Base-by-base conservation (phyloP, 2,888 invertebrate species). In the Gerris lacustris region DNA sequence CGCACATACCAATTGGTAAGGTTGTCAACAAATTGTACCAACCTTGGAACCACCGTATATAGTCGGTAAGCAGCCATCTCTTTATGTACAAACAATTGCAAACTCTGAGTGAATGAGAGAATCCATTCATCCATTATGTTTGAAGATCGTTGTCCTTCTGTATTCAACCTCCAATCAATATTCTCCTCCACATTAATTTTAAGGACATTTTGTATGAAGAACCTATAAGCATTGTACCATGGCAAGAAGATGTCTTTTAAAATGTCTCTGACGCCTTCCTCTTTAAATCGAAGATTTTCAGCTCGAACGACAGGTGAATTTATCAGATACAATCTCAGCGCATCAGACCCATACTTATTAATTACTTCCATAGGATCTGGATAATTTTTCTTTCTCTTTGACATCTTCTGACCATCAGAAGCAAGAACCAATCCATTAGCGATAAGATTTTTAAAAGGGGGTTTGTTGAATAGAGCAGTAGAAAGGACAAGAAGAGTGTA, bases 361-460 rank as follows among this genome's bases (percentile, higher is more conserved):
- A 95, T 89, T 17, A 97, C 80, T 77, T 92, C 89, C 82, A 95
- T 83, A 0, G 99, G 98, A 83, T 99, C 97, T 0, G 99, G 99
- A 81, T 96, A 99, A 80, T 99, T 99, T 81, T 97, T 95, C 82
- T 97, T 97, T 45, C 98, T 86, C 80, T 99, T 99, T 0, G 97
- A 97, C 99, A 99, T 99, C 82, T 99, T 99, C 80, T 96, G 95
- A 0, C 99, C 99, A 83, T 99, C 98, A 55, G 91, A 81, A n/a
- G 97, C 98, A 72, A 99, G 83, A 0, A 99, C 91, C 71, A 99
- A 84, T 2, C 99, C 99, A 80, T 96, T 98, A 18, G 91, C 95
- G 75, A 99, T 94, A 64, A 99, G 85, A 82, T 99, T 99, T 80
- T 97, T 97, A 81, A 96, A 99, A 0, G 99, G 98, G 0, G 99